Base-by-base conservation (phyloP, 1,140 invertebrate species). In the Pomphorhynchus laevis region DNA sequence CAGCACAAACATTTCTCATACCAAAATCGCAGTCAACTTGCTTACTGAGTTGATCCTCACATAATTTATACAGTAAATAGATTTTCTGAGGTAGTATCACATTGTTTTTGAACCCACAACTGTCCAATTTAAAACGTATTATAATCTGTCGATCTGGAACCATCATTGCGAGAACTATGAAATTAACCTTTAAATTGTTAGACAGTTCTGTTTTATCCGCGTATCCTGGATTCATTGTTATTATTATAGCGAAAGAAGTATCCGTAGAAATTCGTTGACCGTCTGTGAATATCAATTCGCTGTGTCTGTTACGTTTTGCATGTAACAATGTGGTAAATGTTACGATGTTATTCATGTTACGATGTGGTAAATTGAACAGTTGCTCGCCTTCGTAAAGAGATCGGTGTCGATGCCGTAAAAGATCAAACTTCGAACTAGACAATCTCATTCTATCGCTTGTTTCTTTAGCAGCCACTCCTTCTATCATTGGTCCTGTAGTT, bases 21-120 rank as follows among this genome's bases (percentile, higher is more conserved):
- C 82, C 82, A 55, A 91, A 89, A 59, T 89, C 80, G 52, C 89
- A 89, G 54, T 91, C 80, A 0, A 89, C 72, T 64, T 91, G 82
- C 62, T 89, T 89, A 0, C 79, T 86, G 3, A 91, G 62, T 55
- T 89, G 80, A 58, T 91, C 82, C 53, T 89, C 80, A 55, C 80
- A 89, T 3, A 89, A 58, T 58, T 91, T 89, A 51, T 91, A 91
- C 18, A 91, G 59, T 0, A 77, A 84, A 52, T 76, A 91, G 59
- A 89, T 89, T 55, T 91, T 91, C 39, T 77, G 57, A 1, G 82
- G 77, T 6, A 89, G 58, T 0, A 77, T 75, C 32, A 86, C 82
- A 51, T 91, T 91, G 53, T 91, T 79, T 12, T 84, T 57, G 56
- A 89, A 89, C 27, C 82, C 80, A 54, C 77, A 82, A 43, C 74